phyloP scores from a whole-genome alignment of 2,888 invertebrate species.

The Carterocephalus palaemon region DNA sequence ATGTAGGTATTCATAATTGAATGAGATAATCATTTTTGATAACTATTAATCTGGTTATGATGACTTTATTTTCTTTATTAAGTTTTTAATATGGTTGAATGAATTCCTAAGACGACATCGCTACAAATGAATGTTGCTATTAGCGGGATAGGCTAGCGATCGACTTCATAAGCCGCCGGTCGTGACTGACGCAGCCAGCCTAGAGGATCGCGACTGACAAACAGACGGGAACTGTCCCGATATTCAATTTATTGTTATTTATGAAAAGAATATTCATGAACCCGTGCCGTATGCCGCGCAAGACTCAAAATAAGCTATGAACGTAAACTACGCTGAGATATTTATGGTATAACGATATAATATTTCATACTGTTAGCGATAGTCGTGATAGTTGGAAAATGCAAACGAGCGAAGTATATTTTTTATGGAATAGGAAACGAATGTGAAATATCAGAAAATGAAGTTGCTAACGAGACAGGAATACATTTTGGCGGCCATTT shows the following conservation, averaged over 20 bases:
- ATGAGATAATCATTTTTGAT: too few species aligned
- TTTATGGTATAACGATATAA: conserved; percentile 23
- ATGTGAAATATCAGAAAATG: conserved; percentile 3
- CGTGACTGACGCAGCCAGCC: conserved; percentile 44
- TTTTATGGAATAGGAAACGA: conserved; percentile 2
- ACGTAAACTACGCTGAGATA: conserved; percentile 18
- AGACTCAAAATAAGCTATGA: conserved; percentile 18
- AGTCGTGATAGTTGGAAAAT: conserved; percentile 19
- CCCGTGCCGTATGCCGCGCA: conserved; percentile 16
- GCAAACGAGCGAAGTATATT: conserved; percentile 8
- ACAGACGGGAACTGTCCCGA: conserved; percentile 23
- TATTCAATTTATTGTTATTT: conserved; percentile 26
- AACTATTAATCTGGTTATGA: too few species aligned
- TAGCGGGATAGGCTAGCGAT: conserved; percentile 50
- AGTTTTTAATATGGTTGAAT: too few species aligned
- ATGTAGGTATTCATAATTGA: too few species aligned
- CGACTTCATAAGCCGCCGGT: conserved; percentile 45
- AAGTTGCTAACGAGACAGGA: too few species aligned
- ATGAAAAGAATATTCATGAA: conserved; percentile 26
- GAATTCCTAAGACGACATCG: too few species aligned
- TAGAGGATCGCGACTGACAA: conserved; percentile 12
- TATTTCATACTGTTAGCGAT: conserved; percentile 23
- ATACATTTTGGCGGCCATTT: too few species aligned
- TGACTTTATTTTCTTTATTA: too few species aligned
- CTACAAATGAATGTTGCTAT: conserved; percentile 43